These are phyloP conservation scores for Isaurus tuberculatus DNA, from an alignment of 92 coral and sea anemone species.

Conservation along the genomic window DNA sequence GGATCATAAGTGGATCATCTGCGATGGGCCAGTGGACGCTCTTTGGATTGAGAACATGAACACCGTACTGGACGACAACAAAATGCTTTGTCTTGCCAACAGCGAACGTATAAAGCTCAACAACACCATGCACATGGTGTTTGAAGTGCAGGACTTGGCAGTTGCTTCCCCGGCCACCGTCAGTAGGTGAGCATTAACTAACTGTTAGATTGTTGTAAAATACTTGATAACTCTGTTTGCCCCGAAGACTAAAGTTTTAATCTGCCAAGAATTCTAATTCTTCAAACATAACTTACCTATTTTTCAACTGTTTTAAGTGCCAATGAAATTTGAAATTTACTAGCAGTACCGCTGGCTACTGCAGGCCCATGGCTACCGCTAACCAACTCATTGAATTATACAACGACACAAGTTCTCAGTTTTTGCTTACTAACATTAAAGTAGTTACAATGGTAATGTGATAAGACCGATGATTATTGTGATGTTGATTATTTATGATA, in stretches of 20 bases:
- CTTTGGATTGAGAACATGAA: constrained; percentile 99
- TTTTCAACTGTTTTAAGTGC: too few relatives aligned
- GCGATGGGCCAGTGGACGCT: constrained; percentile 99
- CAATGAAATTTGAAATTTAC: too few relatives aligned
- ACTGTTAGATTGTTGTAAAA: too few relatives aligned
- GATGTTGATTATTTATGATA: too few relatives aligned
- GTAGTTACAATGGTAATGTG: background rate
- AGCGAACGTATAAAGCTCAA: constrained; percentile 98
- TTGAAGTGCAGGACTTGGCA: constrained; percentile 99
- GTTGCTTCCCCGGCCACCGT: constrained; percentile 99
- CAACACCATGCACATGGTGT: constrained; percentile 98
- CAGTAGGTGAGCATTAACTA: constrained; percentile 79
- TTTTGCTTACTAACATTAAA: background rate
- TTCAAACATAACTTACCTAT: too few relatives aligned
- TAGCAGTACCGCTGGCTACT: too few relatives aligned
- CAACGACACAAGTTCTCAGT: too few relatives aligned
- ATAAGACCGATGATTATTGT: background rate
- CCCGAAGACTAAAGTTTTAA: background rate
- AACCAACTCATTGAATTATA: too few relatives aligned
- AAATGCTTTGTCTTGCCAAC: constrained; percentile 97
- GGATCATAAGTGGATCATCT: constrained; percentile 98
- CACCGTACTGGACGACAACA: constrained; percentile 96
- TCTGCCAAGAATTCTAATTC: too few relatives aligned
- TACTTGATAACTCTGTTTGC: background rate
- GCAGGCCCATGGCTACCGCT: too few relatives aligned